Conservation (phyloP, 2,888 invertebrate genomes). For the Tachystola acroxantha region DNA sequence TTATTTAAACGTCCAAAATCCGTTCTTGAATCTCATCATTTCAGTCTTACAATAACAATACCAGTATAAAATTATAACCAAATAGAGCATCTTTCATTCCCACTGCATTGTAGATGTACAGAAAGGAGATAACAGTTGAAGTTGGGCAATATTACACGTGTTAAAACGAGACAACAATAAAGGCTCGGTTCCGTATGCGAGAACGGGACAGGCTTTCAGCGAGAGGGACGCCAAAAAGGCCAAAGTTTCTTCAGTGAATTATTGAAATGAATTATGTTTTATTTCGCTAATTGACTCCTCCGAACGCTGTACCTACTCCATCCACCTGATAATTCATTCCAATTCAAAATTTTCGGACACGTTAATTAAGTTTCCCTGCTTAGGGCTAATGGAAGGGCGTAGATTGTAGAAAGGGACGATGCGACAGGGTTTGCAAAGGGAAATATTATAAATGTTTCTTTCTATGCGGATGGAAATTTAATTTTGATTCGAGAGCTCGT, state of each 20-base stretch:
- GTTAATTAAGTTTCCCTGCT: conserved; percentile 31
- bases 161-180: conserved; percentile 36
- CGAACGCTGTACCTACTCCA: conserved; percentile 13
- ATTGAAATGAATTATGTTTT: conserved; percentile 60
- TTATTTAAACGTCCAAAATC: no score
- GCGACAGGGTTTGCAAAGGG: not conserved
- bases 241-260: conserved; percentile 53
- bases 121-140: conserved; percentile 55
- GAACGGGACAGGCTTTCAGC: conserved; percentile 23
- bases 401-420: conserved; percentile 1
- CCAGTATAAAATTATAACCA: not conserved
- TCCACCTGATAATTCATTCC: conserved; percentile 34
- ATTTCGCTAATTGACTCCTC: conserved; percentile 50
- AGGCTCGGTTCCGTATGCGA: conserved; percentile 13
- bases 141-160: conserved; percentile 44
- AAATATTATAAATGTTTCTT: no score
- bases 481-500: no score
- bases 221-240: conserved; percentile 32
- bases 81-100: conserved; percentile 27
- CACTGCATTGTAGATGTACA: conserved; percentile 35
- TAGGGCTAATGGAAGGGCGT: conserved; percentile 9
- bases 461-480: no score
- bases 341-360: conserved; percentile 28
- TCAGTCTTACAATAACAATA: no score
- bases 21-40: no score